Evolutionary conservation across 1,140 invertebrate genomes (phyloP), one percentile per base, ranked within the genome.

Genomic region (Helicoverpa armigera): DNA sequence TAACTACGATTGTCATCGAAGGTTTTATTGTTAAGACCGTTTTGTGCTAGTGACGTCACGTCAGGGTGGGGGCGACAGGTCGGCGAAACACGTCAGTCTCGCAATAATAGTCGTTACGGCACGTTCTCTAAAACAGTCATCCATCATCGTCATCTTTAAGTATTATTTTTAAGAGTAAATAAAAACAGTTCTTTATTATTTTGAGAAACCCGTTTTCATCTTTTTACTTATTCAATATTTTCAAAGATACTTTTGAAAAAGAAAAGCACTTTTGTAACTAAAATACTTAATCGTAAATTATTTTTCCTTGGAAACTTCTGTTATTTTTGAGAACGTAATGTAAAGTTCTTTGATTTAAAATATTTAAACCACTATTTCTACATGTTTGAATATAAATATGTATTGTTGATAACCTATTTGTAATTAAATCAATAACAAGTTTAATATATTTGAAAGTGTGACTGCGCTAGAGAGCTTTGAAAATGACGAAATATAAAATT

Each of bases 141-240:
- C 7, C 31, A 75, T 75, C 54, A 79, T 69, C 76, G 14, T 56
- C 53, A 51, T 73, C 18, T 35, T 16, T 77, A 60, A 61, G 31
- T 65, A 77, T 78, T 79, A 72, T 69, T 60, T 81, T 60, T 81
- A 70, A 76, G 73, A 60, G 43, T 77, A 81, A 81, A 72, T 77
- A 77, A 76, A 70, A 12, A 18, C 12, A 80, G 51, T 80, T 50
- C 63, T 72, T 58, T 75, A 75, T 13, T 60, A 79, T 81, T 70
- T 77, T 70, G 65, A 76, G 54, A 81, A 70, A 63, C 54, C 60
- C 51, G 61, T 80, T 81, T 80, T 81, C 61, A 63, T 76, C 50
- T 81, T 77, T 81, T 72, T 81, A 81, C 50, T 75, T 60, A 75
- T 67, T 81, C 61, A 67, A 14, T 74, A 53, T 81, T 75, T 74